phyloP scores from a whole-genome alignment of 2,113 vertebrate species.

The Lontra canadensis region DNA sequence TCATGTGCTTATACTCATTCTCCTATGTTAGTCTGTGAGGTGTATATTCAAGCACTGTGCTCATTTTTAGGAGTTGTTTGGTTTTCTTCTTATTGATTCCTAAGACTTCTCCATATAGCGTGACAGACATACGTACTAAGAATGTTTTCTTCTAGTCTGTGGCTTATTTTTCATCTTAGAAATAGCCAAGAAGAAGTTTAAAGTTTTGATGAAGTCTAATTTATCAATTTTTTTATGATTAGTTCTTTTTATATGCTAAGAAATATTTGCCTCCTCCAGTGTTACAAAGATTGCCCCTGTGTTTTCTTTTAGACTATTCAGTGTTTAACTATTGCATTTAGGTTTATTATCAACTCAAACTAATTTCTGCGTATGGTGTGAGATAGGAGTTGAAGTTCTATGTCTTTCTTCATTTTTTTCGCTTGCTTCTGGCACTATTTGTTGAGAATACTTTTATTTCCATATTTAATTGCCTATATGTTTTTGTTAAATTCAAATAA shows the following conservation, averaged over 20 bases:
- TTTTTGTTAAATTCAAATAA: conserved; percentile 27
- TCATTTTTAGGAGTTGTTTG: neutral
- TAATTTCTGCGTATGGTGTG: neutral
- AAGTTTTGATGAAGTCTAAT: neutral
- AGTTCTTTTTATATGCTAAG: neutral
- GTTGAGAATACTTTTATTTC: neutral
- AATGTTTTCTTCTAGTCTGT: neutral
- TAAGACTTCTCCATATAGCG: neutral
- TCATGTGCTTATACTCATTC: neutral
- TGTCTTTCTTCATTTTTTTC: neutral
- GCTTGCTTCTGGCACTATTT: neutral
- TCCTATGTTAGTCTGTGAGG: neutral
- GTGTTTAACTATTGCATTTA: neutral
- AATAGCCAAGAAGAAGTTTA: neutral
- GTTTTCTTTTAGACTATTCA: neutral
- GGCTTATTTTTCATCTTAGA: conserved; percentile 38
- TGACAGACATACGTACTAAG: neutral
- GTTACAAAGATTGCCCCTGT: neutral
- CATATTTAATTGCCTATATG: neutral
- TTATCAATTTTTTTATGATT: neutral
- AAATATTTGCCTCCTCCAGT: neutral
- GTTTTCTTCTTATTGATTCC: neutral
- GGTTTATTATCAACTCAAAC: neutral
- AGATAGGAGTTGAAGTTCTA: neutral
- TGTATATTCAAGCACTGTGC: neutral